Conservation (phyloP, 1,140 invertebrate species). For the Drosophila yakuba region DNA sequence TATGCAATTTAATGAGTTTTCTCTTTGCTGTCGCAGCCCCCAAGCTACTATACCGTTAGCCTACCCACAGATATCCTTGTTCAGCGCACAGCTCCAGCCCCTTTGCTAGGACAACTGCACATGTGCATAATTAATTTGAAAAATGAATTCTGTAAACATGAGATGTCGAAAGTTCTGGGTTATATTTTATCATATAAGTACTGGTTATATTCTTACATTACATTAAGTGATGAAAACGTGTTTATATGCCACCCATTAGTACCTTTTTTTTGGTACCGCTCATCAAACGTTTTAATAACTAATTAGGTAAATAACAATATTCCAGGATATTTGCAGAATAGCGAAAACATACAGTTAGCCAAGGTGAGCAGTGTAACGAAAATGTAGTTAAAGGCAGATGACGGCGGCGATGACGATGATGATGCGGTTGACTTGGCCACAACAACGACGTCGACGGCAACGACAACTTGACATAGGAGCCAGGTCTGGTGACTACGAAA, state of each 20-base stretch:
- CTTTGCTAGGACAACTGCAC: conserved; percentile 32
- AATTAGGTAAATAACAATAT: background rate
- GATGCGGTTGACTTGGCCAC: conserved; percentile 61
- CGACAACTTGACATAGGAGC: conserved; percentile 74
- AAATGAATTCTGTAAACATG: conserved; percentile 56
- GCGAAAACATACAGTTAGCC: conserved; percentile 12
- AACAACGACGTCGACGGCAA: conserved; percentile 42
- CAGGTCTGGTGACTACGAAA: conserved; percentile 68
- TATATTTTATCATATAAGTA: no score
- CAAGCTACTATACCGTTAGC: conserved; percentile 29
- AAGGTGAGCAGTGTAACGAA: conserved; percentile 45
- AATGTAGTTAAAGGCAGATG: conserved; percentile 42
- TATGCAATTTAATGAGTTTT: conserved; percentile 83
- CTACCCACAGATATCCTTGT: conserved; percentile 6
- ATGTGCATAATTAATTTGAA: conserved; percentile 80
- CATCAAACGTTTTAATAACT: background rate
- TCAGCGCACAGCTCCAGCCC: conserved; percentile 4
- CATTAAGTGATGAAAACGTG: no score
- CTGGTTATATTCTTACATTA: no score
- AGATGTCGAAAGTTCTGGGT: conserved; percentile 5
- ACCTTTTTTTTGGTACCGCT: background rate
- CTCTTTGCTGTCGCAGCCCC: conserved; percentile 49
- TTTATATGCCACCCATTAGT: background rate
- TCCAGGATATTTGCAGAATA: conserved; percentile 7
- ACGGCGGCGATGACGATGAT: conserved; percentile 39